Evolutionary conservation across 2,888 invertebrate species (phyloP), one percentile per base, ranked within the genome.

Genomic region (Heliconius erato): DNA sequence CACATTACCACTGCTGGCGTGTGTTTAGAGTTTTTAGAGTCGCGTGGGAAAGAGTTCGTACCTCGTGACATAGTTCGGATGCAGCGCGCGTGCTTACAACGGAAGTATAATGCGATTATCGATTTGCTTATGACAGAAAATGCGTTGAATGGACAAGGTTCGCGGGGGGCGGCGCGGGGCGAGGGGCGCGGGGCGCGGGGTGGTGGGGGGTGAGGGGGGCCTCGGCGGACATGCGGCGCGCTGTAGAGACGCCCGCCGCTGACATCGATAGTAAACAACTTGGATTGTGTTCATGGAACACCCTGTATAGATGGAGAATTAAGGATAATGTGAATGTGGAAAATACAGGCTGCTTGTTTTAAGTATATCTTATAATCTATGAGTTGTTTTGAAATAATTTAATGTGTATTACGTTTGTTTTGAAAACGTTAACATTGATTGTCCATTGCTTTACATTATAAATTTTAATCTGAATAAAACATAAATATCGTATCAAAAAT

Each of bases 61-160:
- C 88, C 88, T 88, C 87, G 90, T 92, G 92, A 91, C 92, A 91
- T 91, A 92, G 90, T 93, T 92, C 89, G 91, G 92, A 92, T 94
- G 94, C 94, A 94, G 87, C 91, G 92, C 93, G 94, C 94, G 94
- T 94, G 92, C 91, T 92, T 91, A 90, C 93, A 91, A 91, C 95
- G 95, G 95, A 95, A 95, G 94, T 94, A 92, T 93, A 94, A 94
- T 95, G 95, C 93, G 93, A 95, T 94, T 95, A 95, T 95, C 94
- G 95, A 95, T 95, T 95, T 92, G 94, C 94, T 93, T 94, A 95
- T 94, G 94, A 95, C 95, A 95, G 94, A 94, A 94, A 94, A 94
- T 94, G 95, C 95, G 93, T 94, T 95, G 95, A 95, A 95, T 95
- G 95, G 94, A 93, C 90, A 90, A 90, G 92, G 92, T 87, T 89